Percentiles rank a stretch among this genome's conserved stretches.
Evolutionary conservation across 1,140 invertebrate species (phyloP).

Genomic region (Drosophila navojoa): DNA sequence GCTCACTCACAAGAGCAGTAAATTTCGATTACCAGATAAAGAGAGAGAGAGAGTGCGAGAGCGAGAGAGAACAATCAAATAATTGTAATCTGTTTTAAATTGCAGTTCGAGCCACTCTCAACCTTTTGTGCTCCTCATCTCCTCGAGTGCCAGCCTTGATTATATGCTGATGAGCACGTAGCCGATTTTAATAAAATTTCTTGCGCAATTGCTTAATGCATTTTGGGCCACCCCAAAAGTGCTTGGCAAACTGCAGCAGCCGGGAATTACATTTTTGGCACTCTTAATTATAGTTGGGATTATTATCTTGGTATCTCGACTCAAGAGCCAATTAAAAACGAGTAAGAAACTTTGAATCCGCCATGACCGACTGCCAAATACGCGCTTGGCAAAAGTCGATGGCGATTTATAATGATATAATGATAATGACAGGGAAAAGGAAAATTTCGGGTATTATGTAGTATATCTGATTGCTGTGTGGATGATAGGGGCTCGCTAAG

Average conservation of each 20-base stretch:
- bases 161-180: constrained; percentile 75
- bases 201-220: constrained; percentile 59
- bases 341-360: constrained; percentile 2
- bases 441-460: no score
- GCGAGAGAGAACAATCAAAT: constrained; percentile 65
- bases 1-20: constrained; percentile 13
- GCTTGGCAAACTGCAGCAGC: constrained; percentile 64
- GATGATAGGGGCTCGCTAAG: no score
- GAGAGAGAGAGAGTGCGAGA: constrained; percentile 1
- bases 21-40: constrained; percentile 5
- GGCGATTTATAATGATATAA: no score
- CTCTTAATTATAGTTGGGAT: constrained; percentile 67
- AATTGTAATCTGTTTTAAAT: constrained; percentile 79
- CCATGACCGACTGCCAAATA: no score
- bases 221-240: constrained; percentile 64
- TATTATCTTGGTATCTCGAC: constrained; percentile 44
- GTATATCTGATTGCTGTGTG: no score
- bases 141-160: constrained; percentile 45
- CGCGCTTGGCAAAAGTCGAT: no score
- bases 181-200: constrained; percentile 44
- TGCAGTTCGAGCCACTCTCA: constrained; percentile 40
- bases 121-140: not conserved
- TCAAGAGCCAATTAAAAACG: constrained; percentile 34
- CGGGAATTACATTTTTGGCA: constrained; percentile 50
- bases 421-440: no score